Percentiles rank a stretch among this genome's conserved stretches.
Conservation (phyloP, 2,113 vertebrate genomes). For the Oncorhynchus clarkii region DNA sequence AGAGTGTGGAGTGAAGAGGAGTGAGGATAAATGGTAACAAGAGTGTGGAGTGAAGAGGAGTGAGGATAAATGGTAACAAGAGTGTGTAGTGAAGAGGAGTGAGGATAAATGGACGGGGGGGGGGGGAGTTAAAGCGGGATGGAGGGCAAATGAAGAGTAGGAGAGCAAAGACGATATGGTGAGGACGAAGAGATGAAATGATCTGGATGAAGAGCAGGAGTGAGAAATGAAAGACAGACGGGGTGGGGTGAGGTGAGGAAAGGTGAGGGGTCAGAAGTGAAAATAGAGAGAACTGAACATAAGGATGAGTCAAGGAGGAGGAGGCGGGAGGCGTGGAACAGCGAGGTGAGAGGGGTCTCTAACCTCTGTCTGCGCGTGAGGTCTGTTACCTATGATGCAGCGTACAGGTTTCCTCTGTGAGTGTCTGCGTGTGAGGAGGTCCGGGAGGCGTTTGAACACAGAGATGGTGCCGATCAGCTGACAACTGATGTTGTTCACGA, state of each 20-base stretch:
- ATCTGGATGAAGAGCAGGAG: not conserved
- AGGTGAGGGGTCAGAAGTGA: not conserved
- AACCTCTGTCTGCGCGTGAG: no score
- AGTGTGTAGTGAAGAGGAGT: not conserved
- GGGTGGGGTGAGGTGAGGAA: not conserved
- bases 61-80: not conserved
- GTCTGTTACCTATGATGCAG: conserved; percentile 69
- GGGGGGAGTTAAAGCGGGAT: not conserved
- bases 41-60: not conserved
- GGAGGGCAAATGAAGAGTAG: not conserved
- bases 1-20: not conserved
- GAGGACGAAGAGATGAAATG: not conserved
- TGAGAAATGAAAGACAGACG: not conserved
- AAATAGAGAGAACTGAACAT: not conserved
- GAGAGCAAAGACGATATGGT: not conserved
- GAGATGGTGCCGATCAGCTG: conserved; percentile 78
- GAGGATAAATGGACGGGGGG: not conserved
- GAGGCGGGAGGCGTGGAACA: not conserved
- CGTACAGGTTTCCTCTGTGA: conserved; percentile 71
- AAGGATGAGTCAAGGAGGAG: not conserved
- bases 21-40: not conserved
- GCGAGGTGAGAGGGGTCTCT: not conserved
- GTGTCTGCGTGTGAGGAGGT: conserved; percentile 67
- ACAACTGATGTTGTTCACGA: conserved; percentile 69
- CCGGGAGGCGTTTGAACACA: conserved; percentile 78